A percentile compares a stretch with the other conserved stretches of the same genome.
Evolutionary conservation across 2,888 invertebrate species (phyloP).

Genomic region (Axea sp.): DNA sequence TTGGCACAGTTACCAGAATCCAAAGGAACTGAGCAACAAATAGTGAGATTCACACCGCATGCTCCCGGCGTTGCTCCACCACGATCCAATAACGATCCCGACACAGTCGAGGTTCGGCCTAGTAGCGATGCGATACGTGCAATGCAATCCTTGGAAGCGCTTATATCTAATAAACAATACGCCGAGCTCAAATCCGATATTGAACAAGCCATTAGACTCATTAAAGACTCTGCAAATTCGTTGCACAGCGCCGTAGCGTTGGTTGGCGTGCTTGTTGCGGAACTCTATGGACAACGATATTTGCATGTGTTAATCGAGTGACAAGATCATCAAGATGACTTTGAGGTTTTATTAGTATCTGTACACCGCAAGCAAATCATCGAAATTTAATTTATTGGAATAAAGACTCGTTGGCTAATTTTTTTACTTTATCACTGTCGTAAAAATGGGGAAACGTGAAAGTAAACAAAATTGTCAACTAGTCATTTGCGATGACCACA

Average conservation of each 20-base stretch:
- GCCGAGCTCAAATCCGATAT: constrained; percentile 77
- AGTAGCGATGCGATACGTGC: constrained; percentile 78
- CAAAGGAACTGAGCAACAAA: constrained; percentile 78
- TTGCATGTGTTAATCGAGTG: constrained; percentile 74
- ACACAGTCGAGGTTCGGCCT: constrained; percentile 75
- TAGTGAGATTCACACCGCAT: constrained; percentile 75
- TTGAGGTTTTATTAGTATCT: constrained; percentile 53
- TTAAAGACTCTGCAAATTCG: constrained; percentile 81
- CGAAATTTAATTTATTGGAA: constrained; percentile 8
- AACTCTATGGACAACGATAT: constrained; percentile 79
- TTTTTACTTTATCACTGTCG: background rate
- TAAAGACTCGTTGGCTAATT: background rate
- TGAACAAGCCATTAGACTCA: constrained; percentile 78
- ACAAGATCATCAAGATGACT: constrained; percentile 56
- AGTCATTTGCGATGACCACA: too few species aligned
- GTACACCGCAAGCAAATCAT: constrained; percentile 34
- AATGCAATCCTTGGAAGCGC: constrained; percentile 78
- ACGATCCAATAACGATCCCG: constrained; percentile 69
- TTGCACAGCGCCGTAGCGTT: constrained; percentile 81
- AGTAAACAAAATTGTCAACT: background rate
- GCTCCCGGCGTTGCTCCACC: constrained; percentile 75
- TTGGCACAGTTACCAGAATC: constrained; percentile 82
- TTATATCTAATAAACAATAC: constrained; percentile 79
- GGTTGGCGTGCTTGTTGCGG: constrained; percentile 79
- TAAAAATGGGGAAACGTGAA: background rate